Base-by-base conservation (phyloP, 2,888 invertebrate genomes). In the Leptothorax acervorum region DNA sequence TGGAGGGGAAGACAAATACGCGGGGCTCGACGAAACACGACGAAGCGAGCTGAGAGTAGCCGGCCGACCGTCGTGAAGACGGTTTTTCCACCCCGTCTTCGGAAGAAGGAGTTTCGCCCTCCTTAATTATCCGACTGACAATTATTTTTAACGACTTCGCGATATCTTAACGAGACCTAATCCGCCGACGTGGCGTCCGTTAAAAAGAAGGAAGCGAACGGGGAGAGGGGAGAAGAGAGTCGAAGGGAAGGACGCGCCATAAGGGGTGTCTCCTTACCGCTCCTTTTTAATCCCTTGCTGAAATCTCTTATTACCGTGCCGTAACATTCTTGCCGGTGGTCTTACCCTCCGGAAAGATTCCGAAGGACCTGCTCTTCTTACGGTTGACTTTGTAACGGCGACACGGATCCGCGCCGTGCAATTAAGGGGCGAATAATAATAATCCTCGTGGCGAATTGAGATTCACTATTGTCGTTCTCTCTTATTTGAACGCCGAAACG, bases 101-200 rank as follows among this genome's bases (percentile, higher is more conserved):
- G 51, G 51, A 83, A n/a, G 28, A 71, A 78, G 57, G 71, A 83
- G 66, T 79, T 45, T 70, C 73, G 55, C 75, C 91, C 91, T 92
- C 93, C 92, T 93, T 94, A 94, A 94, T 94, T 94, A 94, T 94
- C 93, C 92, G 91, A 90, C 93, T 93, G 94, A 94, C 94, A 94
- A 94, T 94, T 94, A 94, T 94, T 94, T 94, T 94, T 94, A 94
- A 94, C 94, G 94, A 94, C 92, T 92, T 88, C 87, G 90, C 91
- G 91, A 92, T 93, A 93, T 92, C 92, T 91, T 93, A 93, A 93
- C 93, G 92, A 93, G 92, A 90, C 92, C 92, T 92, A 92, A 93
- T 93, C 92, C 91, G 91, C 88, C 90, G 88, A 92, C 90, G 88
- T 88, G 86, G 92, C 92, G 81, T 89, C 66, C 62, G 70, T 71